Base-by-base conservation (phyloP, 2,797 vertebrate species). In the Botia kubotai region DNA sequence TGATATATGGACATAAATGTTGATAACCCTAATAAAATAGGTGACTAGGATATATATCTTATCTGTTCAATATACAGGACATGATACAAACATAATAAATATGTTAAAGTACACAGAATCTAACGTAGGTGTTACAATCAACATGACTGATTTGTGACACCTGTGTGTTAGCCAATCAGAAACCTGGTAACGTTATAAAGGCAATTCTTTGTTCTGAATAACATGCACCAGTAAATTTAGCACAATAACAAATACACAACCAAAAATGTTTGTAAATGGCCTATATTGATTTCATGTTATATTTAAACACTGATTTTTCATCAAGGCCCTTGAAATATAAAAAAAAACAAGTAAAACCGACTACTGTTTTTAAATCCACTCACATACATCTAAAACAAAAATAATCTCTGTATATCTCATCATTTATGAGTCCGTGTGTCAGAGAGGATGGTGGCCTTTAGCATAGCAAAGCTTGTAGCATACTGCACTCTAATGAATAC, bases 401-500 rank as follows among this genome's bases (percentile, higher is more conserved):
- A 29, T 33, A 19, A 52, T 2, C 69, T 58, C 82, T 78, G 68
- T 76, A 78, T 85, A 19, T 80, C 86, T 86, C 78, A 89, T 89
- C 43, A 87, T 90, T 87, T 87, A 85, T 89, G 82, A 68, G 65
- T 86, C 76, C 80, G 69, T 87, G 87, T 89, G 87, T 87, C 70
- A 88, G 88, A 91, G 88, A 88, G 86, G 75, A 66, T 70, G 85
- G 87, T 62, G 82, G 76, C 74, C 75, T 80, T 21, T 60, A 66
- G 62, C 55, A 14, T 33, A 66, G 62, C 55, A 65, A 70, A 77
- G 80, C 43, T 60, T 60, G 39, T 23, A 58, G 19, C 58, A 66
- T 46, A 58, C 39, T 52, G 39, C 1, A 36, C 19, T 57, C 26
- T 63, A 72, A 67, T 21, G 68, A 72, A 13, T 14, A 6, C 19